Conservation (phyloP, 2,113 vertebrate genomes). For the Danio rerio region GRCz12tu NC_133182.1:73149001-73149500, state of each 20-base stretch:
- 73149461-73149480: background rate
- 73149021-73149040: conserved; percentile 64
- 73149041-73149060: conserved; percentile 62
- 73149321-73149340: background rate
- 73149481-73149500: conserved; percentile 20
- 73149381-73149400: conserved; percentile 55
- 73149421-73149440: background rate
- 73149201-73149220: conserved; percentile 22
- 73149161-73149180: conserved; percentile 72
- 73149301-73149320: conserved; percentile 4
- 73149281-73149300: background rate
- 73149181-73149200: conserved; percentile 48
- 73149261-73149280: background rate
- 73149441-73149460: background rate
- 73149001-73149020: conserved; percentile 75
- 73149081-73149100: conserved; percentile 29
- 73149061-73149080: conserved; percentile 52
- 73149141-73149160: conserved; percentile 77
- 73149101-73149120: conserved; percentile 65
- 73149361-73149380: conserved; percentile 50
- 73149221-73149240: conserved; percentile 17
- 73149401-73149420: background rate
- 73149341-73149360: background rate
- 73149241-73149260: conserved; percentile 18
- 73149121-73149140: conserved; percentile 67